These are phyloP conservation scores for Scytalopus superciliaris DNA, from an alignment of 2,113 vertebrate genomes.

Conservation along the genomic window DNA sequence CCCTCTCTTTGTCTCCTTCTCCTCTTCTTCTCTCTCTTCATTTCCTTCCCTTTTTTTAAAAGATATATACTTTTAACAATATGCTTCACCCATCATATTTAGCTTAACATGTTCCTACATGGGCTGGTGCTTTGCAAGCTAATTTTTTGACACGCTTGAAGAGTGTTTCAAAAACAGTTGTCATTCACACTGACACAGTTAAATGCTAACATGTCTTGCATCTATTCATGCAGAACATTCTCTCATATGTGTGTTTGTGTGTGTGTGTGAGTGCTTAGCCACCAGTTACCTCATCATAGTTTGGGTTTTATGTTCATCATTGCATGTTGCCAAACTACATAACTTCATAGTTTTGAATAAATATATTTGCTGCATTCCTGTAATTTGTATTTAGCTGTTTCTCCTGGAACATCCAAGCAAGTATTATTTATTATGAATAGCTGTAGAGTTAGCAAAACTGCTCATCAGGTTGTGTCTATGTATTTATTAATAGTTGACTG, in stretches of 20 bases:
- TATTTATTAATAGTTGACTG: slow-evolving; percentile 64
- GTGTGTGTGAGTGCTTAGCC: slow-evolving; percentile 62
- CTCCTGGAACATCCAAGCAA: slow-evolving; percentile 54
- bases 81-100: slow-evolving; percentile 71
- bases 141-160: slow-evolving; percentile 33
- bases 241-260: slow-evolving; percentile 55
- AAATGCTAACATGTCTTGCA: slow-evolving; percentile 62
- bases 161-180: slow-evolving; percentile 55
- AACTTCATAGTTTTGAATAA: slow-evolving; percentile 58
- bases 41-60: slow-evolving; percentile 62
- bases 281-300: slow-evolving; percentile 42
- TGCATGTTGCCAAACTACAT: slow-evolving; percentile 73
- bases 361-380: slow-evolving; percentile 66
- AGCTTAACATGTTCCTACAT: slow-evolving; percentile 74
- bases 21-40: slow-evolving; percentile 66
- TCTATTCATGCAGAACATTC: slow-evolving; percentile 39
- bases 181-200: slow-evolving; percentile 46
- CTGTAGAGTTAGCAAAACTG: slow-evolving; percentile 58
- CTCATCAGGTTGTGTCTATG: slow-evolving; percentile 47
- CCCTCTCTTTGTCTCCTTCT: slow-evolving; percentile 86
- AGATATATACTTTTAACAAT: slow-evolving; percentile 59
- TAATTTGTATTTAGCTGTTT: slow-evolving; percentile 32
- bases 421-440: slow-evolving; percentile 63
- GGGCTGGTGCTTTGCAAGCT: slow-evolving; percentile 75
- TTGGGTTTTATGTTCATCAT: slow-evolving; percentile 70